Evolutionary conservation across 2,888 invertebrate genomes (phyloP), one percentile per base, ranked within the genome.

Genomic region (Galeruca laticollis): DNA sequence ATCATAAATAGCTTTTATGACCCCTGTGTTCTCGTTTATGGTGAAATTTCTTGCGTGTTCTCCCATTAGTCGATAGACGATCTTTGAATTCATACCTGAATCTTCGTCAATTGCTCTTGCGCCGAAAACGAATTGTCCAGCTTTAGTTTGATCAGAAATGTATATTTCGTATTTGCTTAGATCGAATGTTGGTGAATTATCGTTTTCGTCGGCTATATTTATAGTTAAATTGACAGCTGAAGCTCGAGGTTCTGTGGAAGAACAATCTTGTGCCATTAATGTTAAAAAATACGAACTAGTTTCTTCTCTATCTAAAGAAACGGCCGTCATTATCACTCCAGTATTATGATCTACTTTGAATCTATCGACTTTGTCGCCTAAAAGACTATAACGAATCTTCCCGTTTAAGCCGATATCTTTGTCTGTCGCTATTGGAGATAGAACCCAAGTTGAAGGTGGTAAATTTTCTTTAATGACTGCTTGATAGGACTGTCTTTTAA

Each of bases 121-220:
- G 9, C 97, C 97, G 82, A 96, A 94, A 26, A 98, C 94, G 86
- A 97, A 98, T 79, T 95, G 90, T 82, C 94, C 95, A 63, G 90
- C 87, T 73, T 89, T 87, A 0, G 94, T 95, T 35, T 92, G 90
- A 82, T 96, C 95, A 0, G 96, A 93, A 67, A 97, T 91, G 78
- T 93, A 92, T 18, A 95, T 91, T 77, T 91, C 92, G 83, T 94
- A 96, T 72, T 90, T 89, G 1, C 90, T 88, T 70, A 91, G 90
- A 6, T 91, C 88, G 86, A 96, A 96, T 59, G 87, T 87, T 0
- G 96, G 96, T 10, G 91, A 89, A 83, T 96, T 96, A 83, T 96
- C 96, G 82, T 96, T 96, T 81, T 93, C 91, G 85, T 96, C 96
- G 62, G 89, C 87, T 4, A 97, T 90, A 13, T 87, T 86, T 62